Percentiles rank a stretch among this genome's conserved stretches.
These are phyloP conservation scores for Axinella damicornis DNA, from an alignment of 37 sponge, comb jelly and placozoan species.

Conservation along the genomic window DNA sequence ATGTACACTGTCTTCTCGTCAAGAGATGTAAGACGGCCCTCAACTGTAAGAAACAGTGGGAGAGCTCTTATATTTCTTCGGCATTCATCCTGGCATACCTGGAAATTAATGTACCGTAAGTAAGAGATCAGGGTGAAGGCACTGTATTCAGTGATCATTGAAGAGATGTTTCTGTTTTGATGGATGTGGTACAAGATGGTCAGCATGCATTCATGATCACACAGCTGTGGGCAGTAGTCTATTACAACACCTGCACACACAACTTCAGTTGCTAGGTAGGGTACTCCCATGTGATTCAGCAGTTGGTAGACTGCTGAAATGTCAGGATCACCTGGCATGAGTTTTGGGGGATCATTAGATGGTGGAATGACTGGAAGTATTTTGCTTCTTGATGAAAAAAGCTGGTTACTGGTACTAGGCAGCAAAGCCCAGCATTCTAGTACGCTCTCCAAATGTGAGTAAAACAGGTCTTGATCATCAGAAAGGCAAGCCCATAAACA, in stretches of 20 bases:
- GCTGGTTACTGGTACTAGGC: not conserved
- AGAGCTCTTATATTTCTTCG: constrained; percentile 12
- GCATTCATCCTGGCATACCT: not conserved
- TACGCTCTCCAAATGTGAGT: not conserved
- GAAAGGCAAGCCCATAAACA: constrained; percentile 7
- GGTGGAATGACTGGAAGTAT: not conserved
- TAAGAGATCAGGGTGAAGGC: not conserved
- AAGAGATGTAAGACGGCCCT: constrained; percentile 15
- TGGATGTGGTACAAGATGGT: constrained; percentile 4
- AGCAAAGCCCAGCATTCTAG: constrained; percentile 1
- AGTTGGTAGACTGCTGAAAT: not conserved
- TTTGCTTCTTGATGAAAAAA: not conserved
- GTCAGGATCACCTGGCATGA: not conserved
- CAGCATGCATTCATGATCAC: not conserved
- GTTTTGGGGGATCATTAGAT: not conserved
- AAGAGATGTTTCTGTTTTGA: not conserved
- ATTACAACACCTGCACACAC: not conserved
- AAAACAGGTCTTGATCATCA: not conserved
- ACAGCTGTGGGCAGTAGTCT: not conserved
- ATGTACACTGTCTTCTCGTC: constrained; percentile 16
- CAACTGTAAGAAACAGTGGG: constrained; percentile 50
- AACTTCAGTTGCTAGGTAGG: not conserved
- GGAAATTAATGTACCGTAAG: constrained; percentile 1
- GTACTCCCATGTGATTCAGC: not conserved
- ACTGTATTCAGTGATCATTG: not conserved